Percentiles rank a stretch among this genome's conserved stretches.
Evolutionary conservation across 2,888 invertebrate species (phyloP).

Genomic region (Noctua pronuba): DNA sequence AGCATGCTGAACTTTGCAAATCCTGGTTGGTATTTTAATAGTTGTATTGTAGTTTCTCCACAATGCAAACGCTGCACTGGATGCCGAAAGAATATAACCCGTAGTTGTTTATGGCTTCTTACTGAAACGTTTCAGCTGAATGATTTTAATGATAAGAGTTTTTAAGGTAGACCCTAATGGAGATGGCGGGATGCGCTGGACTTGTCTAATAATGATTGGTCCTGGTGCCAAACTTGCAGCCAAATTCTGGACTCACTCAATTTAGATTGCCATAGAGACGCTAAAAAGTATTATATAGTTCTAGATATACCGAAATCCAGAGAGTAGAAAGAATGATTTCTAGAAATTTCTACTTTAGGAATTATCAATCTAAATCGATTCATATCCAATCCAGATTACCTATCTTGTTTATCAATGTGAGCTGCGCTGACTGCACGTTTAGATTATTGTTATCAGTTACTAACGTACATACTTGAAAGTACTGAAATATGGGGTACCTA

Average conservation of each 20-base stretch:
- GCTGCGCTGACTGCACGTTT: background rate
- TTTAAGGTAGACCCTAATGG: background rate
- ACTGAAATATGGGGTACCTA: background rate
- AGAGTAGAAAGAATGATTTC: background rate
- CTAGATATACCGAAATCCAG: background rate
- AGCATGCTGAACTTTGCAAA: background rate
- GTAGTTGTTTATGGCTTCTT: background rate
- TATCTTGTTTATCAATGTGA: constrained; percentile 10
- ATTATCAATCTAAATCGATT: background rate
- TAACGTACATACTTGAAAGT: background rate
- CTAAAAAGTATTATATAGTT: background rate
- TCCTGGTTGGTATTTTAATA: background rate
- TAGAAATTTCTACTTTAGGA: background rate
- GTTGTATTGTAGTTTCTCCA: background rate
- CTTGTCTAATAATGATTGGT: background rate
- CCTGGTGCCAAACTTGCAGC: background rate
- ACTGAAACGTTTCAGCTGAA: background rate
- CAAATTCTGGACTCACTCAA: background rate
- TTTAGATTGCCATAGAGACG: background rate
- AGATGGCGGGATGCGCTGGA: background rate
- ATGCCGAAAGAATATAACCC: background rate
- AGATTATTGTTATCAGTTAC: constrained; percentile 15
- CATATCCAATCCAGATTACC: background rate
- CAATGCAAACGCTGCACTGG: no score
- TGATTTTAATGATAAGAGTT: background rate